Conservation (phyloP, 2,888 invertebrate species). For the Cabera pusaria region DNA sequence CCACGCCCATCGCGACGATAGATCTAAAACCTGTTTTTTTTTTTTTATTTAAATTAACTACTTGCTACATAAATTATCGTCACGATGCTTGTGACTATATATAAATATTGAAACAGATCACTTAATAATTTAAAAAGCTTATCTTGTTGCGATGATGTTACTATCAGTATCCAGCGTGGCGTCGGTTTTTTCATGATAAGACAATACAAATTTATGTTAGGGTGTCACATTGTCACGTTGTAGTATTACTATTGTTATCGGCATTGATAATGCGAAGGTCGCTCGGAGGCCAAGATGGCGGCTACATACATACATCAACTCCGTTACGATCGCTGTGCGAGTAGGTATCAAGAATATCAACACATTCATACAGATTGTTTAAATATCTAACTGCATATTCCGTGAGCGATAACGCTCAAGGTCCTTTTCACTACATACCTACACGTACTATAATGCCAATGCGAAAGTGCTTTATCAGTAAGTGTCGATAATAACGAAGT, state of each 20-base stretch:
- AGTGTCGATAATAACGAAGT: constrained; percentile 37
- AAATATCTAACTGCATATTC: constrained; percentile 62
- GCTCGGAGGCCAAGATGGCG: constrained; percentile 63
- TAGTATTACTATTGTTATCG: constrained; percentile 74
- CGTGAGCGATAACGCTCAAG: constrained; percentile 63
- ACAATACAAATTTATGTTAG: constrained; percentile 80
- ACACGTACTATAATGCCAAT: constrained; percentile 38
- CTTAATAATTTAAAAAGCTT: constrained; percentile 46
- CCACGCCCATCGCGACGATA: constrained; percentile 42
- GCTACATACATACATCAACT: constrained; percentile 29
- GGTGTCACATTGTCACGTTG: constrained; percentile 73
- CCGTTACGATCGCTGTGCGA: constrained; percentile 30
- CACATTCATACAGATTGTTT: constrained; percentile 55
- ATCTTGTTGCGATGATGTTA: constrained; percentile 68
- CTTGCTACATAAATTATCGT: constrained; percentile 23
- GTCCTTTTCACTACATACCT: constrained; percentile 53
- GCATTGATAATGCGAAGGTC: constrained; percentile 73
- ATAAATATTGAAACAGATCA: constrained; percentile 46
- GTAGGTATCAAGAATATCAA: constrained; percentile 45
- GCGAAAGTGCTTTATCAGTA: constrained; percentile 46
- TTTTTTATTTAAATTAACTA: too few species aligned
- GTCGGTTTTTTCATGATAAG: constrained; percentile 70
- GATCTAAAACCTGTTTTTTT: constrained; percentile 44
- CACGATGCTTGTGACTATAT: constrained; percentile 26
- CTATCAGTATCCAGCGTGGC: constrained; percentile 56